phyloP scores from a whole-genome alignment of 1,140 invertebrate species.

The Ceratina australensis region DNA sequence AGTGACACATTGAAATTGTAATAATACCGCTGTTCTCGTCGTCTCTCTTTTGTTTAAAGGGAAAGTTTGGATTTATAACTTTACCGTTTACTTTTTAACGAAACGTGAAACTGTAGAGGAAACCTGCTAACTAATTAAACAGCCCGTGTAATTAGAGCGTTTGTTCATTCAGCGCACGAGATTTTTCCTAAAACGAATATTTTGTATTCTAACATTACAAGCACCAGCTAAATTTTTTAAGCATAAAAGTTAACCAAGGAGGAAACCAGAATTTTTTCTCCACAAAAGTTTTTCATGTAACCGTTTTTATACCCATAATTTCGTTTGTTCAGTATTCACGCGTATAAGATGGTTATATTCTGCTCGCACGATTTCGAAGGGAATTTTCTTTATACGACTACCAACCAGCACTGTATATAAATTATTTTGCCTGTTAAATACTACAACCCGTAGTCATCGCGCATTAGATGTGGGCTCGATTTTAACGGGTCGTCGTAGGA shows the following conservation, averaged over 20 bases:
- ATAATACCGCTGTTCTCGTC: too few relatives aligned
- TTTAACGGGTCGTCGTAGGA: conserved; percentile 34
- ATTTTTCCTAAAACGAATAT: background rate
- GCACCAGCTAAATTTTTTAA: background rate
- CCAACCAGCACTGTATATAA: conserved; percentile 12
- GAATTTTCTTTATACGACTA: background rate
- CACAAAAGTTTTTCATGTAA: too few relatives aligned
- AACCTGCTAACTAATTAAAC: background rate
- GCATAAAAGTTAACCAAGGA: background rate
- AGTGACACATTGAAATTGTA: too few relatives aligned
- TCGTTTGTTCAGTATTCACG: too few relatives aligned
- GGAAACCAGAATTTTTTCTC: too few relatives aligned
- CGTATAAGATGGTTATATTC: too few relatives aligned
- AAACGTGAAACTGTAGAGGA: background rate
- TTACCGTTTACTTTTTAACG: background rate
- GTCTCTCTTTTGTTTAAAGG: background rate
- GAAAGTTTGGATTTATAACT: background rate
- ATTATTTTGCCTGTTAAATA: conserved; percentile 36
- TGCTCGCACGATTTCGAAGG: too few relatives aligned
- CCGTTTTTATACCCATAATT: too few relatives aligned
- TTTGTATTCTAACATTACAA: background rate
- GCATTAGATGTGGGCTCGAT: conserved; percentile 21
- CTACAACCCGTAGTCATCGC: background rate
- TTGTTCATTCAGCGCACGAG: background rate
- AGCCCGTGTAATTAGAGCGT: background rate